These are phyloP conservation scores for Stegostoma tigrinum DNA, from an alignment of 2,113 vertebrate species.

Conservation along the genomic window DNA sequence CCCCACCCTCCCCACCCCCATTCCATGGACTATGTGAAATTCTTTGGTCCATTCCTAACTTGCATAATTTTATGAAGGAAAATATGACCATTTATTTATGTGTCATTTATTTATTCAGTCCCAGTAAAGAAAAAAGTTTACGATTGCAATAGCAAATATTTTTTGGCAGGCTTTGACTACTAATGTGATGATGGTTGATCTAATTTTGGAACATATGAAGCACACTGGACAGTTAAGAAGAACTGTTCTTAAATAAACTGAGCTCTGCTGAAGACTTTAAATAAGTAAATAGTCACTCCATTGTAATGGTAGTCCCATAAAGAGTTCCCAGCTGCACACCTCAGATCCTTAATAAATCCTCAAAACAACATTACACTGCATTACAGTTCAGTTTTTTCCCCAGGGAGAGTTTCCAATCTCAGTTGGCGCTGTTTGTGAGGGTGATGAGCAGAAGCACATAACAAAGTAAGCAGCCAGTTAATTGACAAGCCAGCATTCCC, in stretches of 20 bases:
- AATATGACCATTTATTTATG: not conserved
- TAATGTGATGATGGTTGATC: not conserved
- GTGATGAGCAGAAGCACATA: not conserved
- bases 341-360: not conserved
- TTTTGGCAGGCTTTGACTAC: not conserved
- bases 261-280: not conserved
- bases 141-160: not conserved
- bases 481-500: not conserved
- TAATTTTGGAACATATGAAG: not conserved
- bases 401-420: not conserved
- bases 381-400: not conserved
- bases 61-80: not conserved
- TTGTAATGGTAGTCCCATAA: not conserved
- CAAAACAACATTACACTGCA: not conserved
- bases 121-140: not conserved
- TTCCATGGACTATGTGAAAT: too few relatives aligned
- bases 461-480: not conserved
- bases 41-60: not conserved
- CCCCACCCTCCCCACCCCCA: too few relatives aligned
- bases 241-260: not conserved
- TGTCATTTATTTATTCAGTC: not conserved
- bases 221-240: not conserved
- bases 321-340: not conserved
- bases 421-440: not conserved
- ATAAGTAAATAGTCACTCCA: not conserved